Evolutionary conservation across 2,797 vertebrate species (phyloP).

Genomic region (Sebastes melanostomus): DNA sequence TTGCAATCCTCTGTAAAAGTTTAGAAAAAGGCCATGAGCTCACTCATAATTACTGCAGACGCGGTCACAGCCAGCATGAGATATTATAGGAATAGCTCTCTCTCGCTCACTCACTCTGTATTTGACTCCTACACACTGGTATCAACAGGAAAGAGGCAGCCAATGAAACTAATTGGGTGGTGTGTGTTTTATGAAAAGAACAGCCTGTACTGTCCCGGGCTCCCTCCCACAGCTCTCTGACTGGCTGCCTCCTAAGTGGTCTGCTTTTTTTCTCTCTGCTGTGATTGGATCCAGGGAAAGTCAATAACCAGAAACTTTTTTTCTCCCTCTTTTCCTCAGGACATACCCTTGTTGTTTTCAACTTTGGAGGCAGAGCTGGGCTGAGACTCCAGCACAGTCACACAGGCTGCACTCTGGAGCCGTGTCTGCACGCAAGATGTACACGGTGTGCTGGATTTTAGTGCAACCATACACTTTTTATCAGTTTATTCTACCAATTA

Average conservation of each 20-base stretch:
- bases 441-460: background rate
- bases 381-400: constrained; percentile 44
- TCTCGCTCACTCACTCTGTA: constrained; percentile 28
- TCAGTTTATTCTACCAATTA: background rate
- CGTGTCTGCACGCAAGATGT: background rate
- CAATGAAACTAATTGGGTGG: constrained; percentile 81
- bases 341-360: constrained; percentile 82
- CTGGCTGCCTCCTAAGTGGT: constrained; percentile 81
- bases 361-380: constrained; percentile 57
- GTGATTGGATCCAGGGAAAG: constrained; percentile 76
- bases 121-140: constrained; percentile 73
- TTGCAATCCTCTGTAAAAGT: constrained; percentile 24
- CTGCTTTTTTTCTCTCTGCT: constrained; percentile 74
- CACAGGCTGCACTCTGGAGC: constrained; percentile 42
- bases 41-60: constrained; percentile 36
- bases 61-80: constrained; percentile 17
- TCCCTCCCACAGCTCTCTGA: constrained; percentile 73
- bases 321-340: constrained; percentile 57
- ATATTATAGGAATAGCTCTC: constrained; percentile 45
- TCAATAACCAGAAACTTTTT: constrained; percentile 61
- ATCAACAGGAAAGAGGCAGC: constrained; percentile 81
- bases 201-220: constrained; percentile 77
- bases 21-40: constrained; percentile 24
- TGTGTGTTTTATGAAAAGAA: constrained; percentile 82
- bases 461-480: background rate